Percentiles rank a stretch among this genome's conserved stretches.
These are phyloP conservation scores for Eupithecia pulchellata DNA, from an alignment of 2,888 invertebrate species.

Conservation along the genomic window DNA sequence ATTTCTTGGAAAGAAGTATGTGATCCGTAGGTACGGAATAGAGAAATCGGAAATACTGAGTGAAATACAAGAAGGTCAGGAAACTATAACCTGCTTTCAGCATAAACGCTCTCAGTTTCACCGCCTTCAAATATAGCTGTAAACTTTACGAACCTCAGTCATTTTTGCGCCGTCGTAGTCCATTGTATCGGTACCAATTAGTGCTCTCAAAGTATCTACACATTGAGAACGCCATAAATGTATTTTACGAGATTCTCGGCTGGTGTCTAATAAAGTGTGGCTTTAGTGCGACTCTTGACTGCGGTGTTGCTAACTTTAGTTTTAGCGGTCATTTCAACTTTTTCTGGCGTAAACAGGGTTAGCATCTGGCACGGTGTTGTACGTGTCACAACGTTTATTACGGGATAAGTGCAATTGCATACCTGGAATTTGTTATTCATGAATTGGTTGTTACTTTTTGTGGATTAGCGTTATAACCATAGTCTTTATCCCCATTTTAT, in stretches of 20 bases:
- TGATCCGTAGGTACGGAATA: too few relatives aligned
- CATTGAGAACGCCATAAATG: slow-evolving; percentile 64
- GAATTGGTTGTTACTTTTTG: not conserved
- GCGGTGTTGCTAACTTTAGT: slow-evolving; percentile 31
- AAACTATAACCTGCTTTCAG: not conserved
- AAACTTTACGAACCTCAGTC: slow-evolving; percentile 41
- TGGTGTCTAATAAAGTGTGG: slow-evolving; percentile 66
- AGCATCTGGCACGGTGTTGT: slow-evolving; percentile 2
- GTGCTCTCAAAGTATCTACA: slow-evolving; percentile 57
- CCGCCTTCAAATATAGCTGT: slow-evolving; percentile 36
- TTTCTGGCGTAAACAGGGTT: slow-evolving; percentile 13
- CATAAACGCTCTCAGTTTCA: slow-evolving; percentile 43
- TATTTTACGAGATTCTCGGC: slow-evolving; percentile 65
- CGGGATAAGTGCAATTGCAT: not conserved
- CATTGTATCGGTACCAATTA: slow-evolving; percentile 67
- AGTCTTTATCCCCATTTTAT: not conserved
- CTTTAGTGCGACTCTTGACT: slow-evolving; percentile 60
- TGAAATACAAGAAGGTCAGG: not conserved
- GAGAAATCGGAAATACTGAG: too few relatives aligned
- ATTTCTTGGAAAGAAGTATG: too few relatives aligned
- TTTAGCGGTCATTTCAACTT: slow-evolving; percentile 5
- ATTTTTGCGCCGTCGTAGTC: slow-evolving; percentile 39
- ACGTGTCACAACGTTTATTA: not conserved
- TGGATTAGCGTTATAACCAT: not conserved
- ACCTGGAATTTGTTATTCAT: not conserved